Base-by-base conservation (phyloP, 2,113 vertebrate species). In the Zosterops borbonicus region DNA sequence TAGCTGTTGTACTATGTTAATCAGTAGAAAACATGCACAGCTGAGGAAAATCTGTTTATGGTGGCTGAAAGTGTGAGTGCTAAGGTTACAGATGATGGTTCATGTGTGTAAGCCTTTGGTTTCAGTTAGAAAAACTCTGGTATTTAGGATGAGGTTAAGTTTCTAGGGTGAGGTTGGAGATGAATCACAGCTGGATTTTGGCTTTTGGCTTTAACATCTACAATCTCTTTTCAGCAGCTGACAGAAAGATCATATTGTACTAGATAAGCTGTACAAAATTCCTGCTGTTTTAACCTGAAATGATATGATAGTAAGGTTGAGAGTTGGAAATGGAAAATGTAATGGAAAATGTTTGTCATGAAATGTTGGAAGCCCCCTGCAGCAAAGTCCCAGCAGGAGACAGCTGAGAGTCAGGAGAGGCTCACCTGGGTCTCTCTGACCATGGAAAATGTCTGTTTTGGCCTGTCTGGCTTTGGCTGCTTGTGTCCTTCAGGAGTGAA, bases 131-230 rank as follows among this genome's bases (percentile, higher is more conserved):
- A 87, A 89, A 92, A 58, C 58, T 83, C 49, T 2, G 3, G 56
- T 82, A 41, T 87, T 89, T 87, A 58, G 53, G 78, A 91, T 91
- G 69, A 89, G 83, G 89, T 92, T 94, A 95, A 95, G 81, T 89
- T 95, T 96, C 93, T 65, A 87, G 87, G 65, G 87, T 94, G 73
- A 95, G 33, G 53, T 1, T 89, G 83, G 89, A 95, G 81, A 87
- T 17, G 37, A 92, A 91, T 93, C 96, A 92, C 96, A 95, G 96
- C 87, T 95, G 94, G 96, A 80, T 94, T 94, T 97, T 95, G 79
- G 56, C 87, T 96, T 95, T 93, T 95, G 87, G 49, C 89, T 97
- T 95, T 92, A 87, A 87, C 15, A 14, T 90, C 83, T 92, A 89
- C 86, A 87, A 82, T 91, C 83, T 92, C 92, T 96, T 94, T 92